Evolutionary conservation across 2,113 vertebrate species (phyloP).

Genomic region (rabbit (Oryctolagus cuniculus)): mOryCun1.1 NC_091440.1:98442501-98443000

Average conservation of each 20-base stretch:
- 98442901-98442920: background rate
- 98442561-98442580: background rate
- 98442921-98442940: background rate
- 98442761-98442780: constrained; percentile 6
- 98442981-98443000: background rate
- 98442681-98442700: background rate
- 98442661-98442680: background rate
- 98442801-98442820: background rate
- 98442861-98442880: background rate
- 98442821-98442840: background rate
- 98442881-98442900: background rate
- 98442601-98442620: background rate
- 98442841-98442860: background rate
- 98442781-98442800: background rate
- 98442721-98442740: background rate
- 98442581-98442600: background rate
- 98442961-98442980: background rate
- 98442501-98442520: background rate
- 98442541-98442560: background rate
- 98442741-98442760: background rate
- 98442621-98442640: background rate
- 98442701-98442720: background rate
- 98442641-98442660: background rate
- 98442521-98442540: background rate
- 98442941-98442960: background rate